phyloP scores from a whole-genome alignment of 23 tunicate genomes.

The Ciona savignyi region DNA sequence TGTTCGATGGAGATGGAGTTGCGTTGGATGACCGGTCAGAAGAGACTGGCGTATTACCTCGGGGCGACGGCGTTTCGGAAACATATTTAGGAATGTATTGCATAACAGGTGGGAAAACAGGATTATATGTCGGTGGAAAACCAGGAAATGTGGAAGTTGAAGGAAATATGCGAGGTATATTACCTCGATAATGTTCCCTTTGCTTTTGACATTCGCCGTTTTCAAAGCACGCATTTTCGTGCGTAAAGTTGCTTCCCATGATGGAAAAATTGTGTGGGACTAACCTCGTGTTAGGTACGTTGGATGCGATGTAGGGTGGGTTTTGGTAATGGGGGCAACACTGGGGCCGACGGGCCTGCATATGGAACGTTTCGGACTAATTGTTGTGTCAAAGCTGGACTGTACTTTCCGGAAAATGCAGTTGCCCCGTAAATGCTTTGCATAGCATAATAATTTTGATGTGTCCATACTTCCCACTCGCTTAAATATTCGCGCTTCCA shows the following conservation, averaged over 20 bases:
- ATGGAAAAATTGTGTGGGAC: constrained; percentile 26
- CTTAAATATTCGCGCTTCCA: constrained; percentile 98
- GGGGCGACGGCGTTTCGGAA: constrained; percentile 10
- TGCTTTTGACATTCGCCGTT: constrained; percentile 7
- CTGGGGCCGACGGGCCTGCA: constrained; percentile 3
- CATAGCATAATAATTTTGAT: constrained; percentile 97
- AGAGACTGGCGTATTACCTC: constrained; percentile 8
- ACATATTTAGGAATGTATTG: constrained; percentile 36
- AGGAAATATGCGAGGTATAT: constrained; percentile 23
- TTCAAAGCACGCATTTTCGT: background rate
- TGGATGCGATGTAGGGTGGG: background rate
- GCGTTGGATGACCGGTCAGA: constrained; percentile 16
- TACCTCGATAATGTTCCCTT: constrained; percentile 25
- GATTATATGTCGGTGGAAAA: constrained; percentile 10
- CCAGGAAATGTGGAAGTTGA: constrained; percentile 12
- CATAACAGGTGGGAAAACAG: constrained; percentile 22
- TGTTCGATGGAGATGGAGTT: constrained; percentile 4
- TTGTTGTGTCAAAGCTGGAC: background rate
- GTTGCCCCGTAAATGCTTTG: constrained; percentile 91
- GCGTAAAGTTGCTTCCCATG: constrained; percentile 12
- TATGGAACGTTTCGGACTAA: background rate
- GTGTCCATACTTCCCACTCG: constrained; percentile 99
- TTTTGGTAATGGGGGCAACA: background rate
- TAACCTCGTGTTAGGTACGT: background rate
- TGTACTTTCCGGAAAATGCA: constrained; percentile 27